phyloP scores from a whole-genome alignment of 2,888 invertebrate genomes.

The Pyrrhosoma nymphula region DNA sequence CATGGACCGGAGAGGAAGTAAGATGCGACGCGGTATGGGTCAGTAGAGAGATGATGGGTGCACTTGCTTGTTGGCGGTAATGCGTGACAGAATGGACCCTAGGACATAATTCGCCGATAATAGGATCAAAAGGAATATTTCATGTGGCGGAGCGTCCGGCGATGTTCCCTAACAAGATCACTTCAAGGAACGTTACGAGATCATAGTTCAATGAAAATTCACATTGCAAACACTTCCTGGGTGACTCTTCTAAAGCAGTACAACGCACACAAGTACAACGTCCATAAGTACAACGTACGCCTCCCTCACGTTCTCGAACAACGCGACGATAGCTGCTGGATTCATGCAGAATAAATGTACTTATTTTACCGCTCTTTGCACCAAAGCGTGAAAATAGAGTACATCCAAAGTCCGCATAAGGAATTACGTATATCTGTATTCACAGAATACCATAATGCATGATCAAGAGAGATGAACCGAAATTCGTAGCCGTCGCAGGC shows the following conservation, averaged over 20 bases:
- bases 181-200: neutral
- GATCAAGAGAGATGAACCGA: too few species aligned
- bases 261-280: neutral
- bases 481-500: too few species aligned
- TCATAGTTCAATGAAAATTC: neutral
- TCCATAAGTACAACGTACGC: neutral
- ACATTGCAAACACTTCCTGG: neutral
- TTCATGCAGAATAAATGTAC: neutral
- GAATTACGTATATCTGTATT: too few species aligned
- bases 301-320: neutral
- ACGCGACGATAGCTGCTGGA: neutral
- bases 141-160: slow-evolving; percentile 13
- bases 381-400: neutral
- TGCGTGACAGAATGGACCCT: slow-evolving; percentile 21
- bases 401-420: too few species aligned
- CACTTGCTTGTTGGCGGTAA: neutral
- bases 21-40: too few species aligned
- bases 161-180: slow-evolving; percentile 53
- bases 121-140: slow-evolving; percentile 47
- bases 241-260: neutral
- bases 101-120: neutral
- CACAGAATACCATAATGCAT: too few species aligned
- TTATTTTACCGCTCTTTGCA: neutral
- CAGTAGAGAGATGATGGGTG: too few species aligned
- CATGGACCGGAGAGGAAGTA: too few species aligned